These are phyloP conservation scores for Eristalinus aeneus DNA, from an alignment of 2,888 invertebrate species.

Conservation along the genomic window DNA sequence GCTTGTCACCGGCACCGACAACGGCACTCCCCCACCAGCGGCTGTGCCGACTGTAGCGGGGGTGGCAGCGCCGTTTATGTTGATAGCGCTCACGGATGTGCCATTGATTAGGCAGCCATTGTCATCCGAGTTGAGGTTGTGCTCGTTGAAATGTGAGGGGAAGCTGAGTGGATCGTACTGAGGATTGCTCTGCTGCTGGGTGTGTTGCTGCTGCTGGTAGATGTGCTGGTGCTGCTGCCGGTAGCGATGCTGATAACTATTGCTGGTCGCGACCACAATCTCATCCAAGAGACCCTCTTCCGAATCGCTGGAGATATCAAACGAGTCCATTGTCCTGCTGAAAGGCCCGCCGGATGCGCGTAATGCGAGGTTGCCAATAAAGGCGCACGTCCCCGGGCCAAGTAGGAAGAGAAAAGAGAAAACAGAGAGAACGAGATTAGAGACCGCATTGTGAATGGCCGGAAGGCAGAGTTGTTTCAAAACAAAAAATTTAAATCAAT, in stretches of 20 bases:
- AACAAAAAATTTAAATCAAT: constrained; percentile 47
- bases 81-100: constrained; percentile 68
- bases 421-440: constrained; percentile 39
- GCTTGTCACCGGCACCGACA: constrained; percentile 32
- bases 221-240: constrained; percentile 51
- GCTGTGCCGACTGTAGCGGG: constrained; percentile 67
- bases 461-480: constrained; percentile 11
- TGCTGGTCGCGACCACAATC: constrained; percentile 78
- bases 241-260: constrained; percentile 71
- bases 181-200: constrained; percentile 61
- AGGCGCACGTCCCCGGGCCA: constrained; percentile 8
- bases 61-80: constrained; percentile 69
- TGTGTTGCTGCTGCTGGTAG: constrained; percentile 72
- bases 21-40: constrained; percentile 30
- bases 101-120: constrained; percentile 75
- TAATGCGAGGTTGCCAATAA: constrained; percentile 39
- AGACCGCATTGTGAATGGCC: constrained; percentile 20
- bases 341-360: constrained; percentile 1
- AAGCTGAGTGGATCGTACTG: constrained; percentile 78
- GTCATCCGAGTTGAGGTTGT: constrained; percentile 79
- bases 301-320: constrained; percentile 80
- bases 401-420: constrained; percentile 18
- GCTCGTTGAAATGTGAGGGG: constrained; percentile 80
- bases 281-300: constrained; percentile 80
- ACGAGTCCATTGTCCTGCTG: constrained; percentile 80